phyloP scores from a whole-genome alignment of 2,888 invertebrate genomes.

The Aplocera efformata region DNA sequence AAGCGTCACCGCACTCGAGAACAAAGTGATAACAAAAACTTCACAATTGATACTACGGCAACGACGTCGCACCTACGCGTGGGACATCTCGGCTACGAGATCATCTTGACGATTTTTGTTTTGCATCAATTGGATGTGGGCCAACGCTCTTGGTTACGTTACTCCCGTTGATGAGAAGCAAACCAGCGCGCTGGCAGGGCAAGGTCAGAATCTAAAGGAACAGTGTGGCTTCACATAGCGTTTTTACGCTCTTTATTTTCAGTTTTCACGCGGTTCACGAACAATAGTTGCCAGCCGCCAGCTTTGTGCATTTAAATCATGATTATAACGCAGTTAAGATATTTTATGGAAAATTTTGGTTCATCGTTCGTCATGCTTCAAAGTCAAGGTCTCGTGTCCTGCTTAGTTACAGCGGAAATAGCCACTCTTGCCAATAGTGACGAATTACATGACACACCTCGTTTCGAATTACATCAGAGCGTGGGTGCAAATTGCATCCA shows the following conservation, averaged over 20 bases:
- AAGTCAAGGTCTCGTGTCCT: slow-evolving; percentile 34
- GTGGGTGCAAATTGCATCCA: slow-evolving; percentile 21
- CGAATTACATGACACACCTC: slow-evolving; percentile 25
- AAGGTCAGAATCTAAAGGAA: slow-evolving; percentile 45
- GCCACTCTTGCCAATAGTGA: slow-evolving; percentile 27
- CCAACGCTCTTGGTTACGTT: slow-evolving; percentile 51
- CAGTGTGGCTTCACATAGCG: slow-evolving; percentile 29
- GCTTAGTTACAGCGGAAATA: slow-evolving; percentile 25
- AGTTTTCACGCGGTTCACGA: not conserved
- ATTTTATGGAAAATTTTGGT: slow-evolving; percentile 15
- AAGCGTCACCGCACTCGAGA: slow-evolving; percentile 53
- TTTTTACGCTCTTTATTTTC: not conserved
- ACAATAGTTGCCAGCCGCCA: too few relatives aligned
- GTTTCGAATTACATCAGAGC: slow-evolving; percentile 18
- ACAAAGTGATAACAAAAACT: slow-evolving; percentile 74
- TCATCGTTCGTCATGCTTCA: slow-evolving; percentile 27
- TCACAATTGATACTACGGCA: slow-evolving; percentile 57
- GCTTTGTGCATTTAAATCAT: too few relatives aligned
- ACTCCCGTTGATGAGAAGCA: slow-evolving; percentile 50
- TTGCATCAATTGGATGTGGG: slow-evolving; percentile 52
- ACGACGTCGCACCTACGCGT: slow-evolving; percentile 40
- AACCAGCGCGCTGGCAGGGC: slow-evolving; percentile 35
- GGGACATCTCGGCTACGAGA: slow-evolving; percentile 41
- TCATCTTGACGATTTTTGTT: slow-evolving; percentile 51
- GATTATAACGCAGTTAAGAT: not conserved